Conservation (phyloP, 2,888 invertebrate species). For the Epirrita christyi region DNA sequence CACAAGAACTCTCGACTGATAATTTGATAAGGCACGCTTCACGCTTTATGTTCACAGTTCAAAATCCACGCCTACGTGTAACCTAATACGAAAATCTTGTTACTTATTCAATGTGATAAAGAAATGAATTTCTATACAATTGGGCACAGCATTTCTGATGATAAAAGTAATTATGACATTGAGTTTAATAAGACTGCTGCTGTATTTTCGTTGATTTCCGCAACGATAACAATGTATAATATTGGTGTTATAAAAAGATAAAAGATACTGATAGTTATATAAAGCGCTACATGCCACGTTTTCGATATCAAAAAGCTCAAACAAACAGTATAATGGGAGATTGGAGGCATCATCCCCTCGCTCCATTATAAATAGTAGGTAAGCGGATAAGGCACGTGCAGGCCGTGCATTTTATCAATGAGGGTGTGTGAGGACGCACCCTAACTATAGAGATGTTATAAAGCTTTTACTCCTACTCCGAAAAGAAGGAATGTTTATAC, state of each 20-base stretch:
- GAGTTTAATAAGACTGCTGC: background rate
- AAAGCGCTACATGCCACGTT: conserved; percentile 31
- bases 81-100: conserved; percentile 12
- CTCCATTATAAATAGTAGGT: conserved; percentile 75
- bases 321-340: conserved; percentile 41
- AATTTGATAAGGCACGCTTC: conserved; percentile 65
- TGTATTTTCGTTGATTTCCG: background rate
- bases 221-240: background rate
- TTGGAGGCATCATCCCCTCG: conserved; percentile 41
- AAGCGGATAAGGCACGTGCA: conserved; percentile 79
- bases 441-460: conserved; percentile 49
- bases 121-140: conserved; percentile 5
- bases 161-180: conserved; percentile 15
- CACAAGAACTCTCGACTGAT: conserved; percentile 63
- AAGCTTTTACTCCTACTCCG: background rate
- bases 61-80: conserved; percentile 4
- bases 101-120: conserved; percentile 15
- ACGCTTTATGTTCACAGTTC: conserved; percentile 17
- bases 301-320: conserved; percentile 30
- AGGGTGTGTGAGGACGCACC: conserved; percentile 50
- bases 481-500: too few species aligned
- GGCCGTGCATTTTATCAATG: conserved; percentile 71
- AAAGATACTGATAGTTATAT: conserved; percentile 9
- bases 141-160: conserved; percentile 1
- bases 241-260: conserved; percentile 8